phyloP scores from a whole-genome alignment of 1,140 invertebrate genomes.

The Anthonomus grandis region DNA sequence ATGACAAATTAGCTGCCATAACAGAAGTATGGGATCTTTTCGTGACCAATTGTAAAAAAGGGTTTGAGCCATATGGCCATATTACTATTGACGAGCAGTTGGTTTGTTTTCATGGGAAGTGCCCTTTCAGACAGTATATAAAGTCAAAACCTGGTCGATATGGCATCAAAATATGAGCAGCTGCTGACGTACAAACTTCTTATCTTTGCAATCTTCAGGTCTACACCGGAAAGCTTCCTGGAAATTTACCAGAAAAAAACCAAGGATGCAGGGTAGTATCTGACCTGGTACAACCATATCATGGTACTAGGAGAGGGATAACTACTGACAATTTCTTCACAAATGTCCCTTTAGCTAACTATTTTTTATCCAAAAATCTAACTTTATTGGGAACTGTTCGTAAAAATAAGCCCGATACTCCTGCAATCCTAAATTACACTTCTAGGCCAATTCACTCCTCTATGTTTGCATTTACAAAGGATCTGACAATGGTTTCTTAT shows the following conservation, averaged over 20 bases:
- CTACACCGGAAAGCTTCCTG: constrained; percentile 29
- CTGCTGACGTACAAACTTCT: constrained; percentile 26
- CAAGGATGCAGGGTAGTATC: constrained; percentile 4
- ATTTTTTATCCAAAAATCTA: constrained; percentile 29
- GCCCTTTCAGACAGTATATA: constrained; percentile 17
- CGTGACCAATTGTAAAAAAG: constrained; percentile 35
- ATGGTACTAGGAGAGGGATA: constrained; percentile 11
- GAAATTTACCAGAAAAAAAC: constrained; percentile 13
- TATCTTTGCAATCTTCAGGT: constrained; percentile 25
- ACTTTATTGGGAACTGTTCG: constrained; percentile 41
- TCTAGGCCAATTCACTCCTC: constrained; percentile 14
- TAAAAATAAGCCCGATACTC: constrained; percentile 26
- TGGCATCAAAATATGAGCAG: constrained; percentile 25
- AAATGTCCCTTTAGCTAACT: constrained; percentile 27
- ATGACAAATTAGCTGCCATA: constrained; percentile 43
- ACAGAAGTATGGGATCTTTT: constrained; percentile 41
- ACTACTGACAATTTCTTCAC: constrained; percentile 25
- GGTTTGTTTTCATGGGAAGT: constrained; percentile 19
- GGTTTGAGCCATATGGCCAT: constrained; percentile 34
- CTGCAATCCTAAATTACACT: not conserved
- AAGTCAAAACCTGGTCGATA: constrained; percentile 24
- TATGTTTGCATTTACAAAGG: constrained; percentile 37
- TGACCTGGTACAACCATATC: constrained; percentile 14
- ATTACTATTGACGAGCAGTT: constrained; percentile 26
- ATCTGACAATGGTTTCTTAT: constrained; percentile 36